These are phyloP conservation scores for Polylopha cassiicola DNA, from an alignment of 2,888 invertebrate species.

Conservation along the genomic window DNA sequence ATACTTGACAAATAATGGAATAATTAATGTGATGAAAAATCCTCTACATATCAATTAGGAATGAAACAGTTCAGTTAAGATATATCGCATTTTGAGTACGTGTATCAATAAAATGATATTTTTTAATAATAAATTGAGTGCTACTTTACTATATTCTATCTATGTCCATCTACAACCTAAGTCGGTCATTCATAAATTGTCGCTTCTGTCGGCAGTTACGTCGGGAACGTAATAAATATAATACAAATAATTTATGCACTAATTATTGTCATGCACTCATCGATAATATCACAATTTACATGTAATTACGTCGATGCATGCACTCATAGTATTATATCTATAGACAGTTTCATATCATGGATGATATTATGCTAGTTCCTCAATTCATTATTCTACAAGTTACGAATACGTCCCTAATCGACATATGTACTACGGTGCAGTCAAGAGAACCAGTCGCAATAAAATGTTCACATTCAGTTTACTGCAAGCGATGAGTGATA, in stretches of 20 bases:
- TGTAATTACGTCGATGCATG: conserved; percentile 12
- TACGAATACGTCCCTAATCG: conserved; percentile 13
- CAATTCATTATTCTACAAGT: conserved; percentile 19
- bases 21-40: conserved; percentile 27
- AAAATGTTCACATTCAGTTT: conserved; percentile 2
- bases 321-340: conserved; percentile 17
- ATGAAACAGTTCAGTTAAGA: conserved; percentile 23
- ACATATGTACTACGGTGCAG: conserved; percentile 25
- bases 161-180: conserved; percentile 10
- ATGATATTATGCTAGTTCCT: conserved; percentile 9
- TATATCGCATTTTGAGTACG: conserved; percentile 10
- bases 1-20: conserved; percentile 59
- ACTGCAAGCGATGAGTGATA: conserved; percentile 6
- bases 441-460: conserved; percentile 4
- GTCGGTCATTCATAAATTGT: neutral
- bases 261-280: conserved; percentile 73
- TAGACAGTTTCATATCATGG: no score
- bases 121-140: no score
- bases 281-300: conserved; percentile 14
- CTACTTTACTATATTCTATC: no score
- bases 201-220: conserved; percentile 26
- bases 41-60: conserved; percentile 20
- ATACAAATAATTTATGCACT: conserved; percentile 55
- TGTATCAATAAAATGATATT: no score
- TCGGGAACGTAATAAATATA: conserved; percentile 35